A percentile compares a stretch with the other conserved stretches of the same genome.
Conservation (phyloP, 2,797 vertebrate genomes). For the Xiphophorus birchmanni region DNA sequence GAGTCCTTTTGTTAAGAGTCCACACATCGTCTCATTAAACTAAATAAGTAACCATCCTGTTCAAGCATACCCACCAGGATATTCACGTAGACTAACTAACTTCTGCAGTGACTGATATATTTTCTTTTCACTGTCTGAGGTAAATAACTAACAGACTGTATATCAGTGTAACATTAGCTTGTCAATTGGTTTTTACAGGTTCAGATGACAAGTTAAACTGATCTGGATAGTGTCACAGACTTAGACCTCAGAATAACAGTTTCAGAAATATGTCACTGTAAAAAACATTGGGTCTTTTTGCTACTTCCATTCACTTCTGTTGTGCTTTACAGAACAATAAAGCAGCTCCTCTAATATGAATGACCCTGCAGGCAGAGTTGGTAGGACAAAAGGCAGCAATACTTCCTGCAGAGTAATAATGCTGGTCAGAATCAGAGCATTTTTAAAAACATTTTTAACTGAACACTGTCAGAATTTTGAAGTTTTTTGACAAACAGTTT, state of each 20-base stretch:
- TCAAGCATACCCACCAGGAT: neutral
- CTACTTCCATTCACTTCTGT: neutral
- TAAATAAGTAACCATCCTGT: neutral
- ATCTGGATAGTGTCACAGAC: neutral
- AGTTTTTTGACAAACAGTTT: neutral
- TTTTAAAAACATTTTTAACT: no score
- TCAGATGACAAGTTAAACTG: neutral
- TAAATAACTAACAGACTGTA: neutral
- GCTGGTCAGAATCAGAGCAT: neutral
- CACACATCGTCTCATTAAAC: neutral
- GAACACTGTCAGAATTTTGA: no score
- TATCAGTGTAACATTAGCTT: neutral
- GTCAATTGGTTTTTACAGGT: neutral
- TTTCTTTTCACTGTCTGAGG: neutral
- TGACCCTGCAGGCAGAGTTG: neutral
- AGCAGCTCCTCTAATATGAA: neutral
- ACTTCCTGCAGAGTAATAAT: no score
- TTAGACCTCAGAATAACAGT: neutral
- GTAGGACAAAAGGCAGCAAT: neutral
- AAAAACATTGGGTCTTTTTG: neutral
- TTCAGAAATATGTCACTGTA: neutral
- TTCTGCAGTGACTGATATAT: neutral
- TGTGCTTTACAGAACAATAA: neutral
- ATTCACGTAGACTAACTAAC: neutral
- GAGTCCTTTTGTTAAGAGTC: neutral